Evolutionary conservation across 2,888 invertebrate genomes (phyloP).

Genomic region (Candidula unifasciata): DNA sequence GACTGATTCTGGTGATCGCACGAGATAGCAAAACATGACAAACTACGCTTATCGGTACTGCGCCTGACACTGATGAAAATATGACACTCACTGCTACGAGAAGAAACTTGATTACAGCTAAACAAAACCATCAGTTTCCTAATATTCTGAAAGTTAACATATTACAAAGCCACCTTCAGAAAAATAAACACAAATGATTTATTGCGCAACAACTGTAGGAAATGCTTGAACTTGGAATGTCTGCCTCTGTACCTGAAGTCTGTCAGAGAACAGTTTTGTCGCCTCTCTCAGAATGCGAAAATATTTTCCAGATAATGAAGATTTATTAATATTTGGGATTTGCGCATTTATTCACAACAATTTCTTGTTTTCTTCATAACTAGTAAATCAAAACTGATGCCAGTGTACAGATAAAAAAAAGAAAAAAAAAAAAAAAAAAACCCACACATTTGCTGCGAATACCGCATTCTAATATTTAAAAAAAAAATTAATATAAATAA

Average conservation of each 20-base stretch:
- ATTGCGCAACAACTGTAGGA: conserved; percentile 25
- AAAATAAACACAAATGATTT: conserved; percentile 28
- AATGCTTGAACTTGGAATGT: not conserved
- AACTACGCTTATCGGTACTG: too few species aligned
- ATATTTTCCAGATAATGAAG: conserved; percentile 7
- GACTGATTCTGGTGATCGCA: too few species aligned
- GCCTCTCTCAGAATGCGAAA: not conserved
- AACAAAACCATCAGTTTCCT: not conserved
- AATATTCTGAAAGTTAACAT: not conserved
- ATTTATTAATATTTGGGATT: conserved; percentile 16
- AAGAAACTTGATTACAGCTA: not conserved
- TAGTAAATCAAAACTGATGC: not conserved
- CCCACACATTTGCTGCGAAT: too few species aligned
- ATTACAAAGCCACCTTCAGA: not conserved
- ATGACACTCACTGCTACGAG: not conserved
- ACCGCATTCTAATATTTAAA: too few species aligned
- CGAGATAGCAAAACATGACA: too few species aligned
- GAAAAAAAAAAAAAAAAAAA: too few species aligned
- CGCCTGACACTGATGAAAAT: too few species aligned
- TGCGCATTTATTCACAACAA: not conserved
- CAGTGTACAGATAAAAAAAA: not conserved
- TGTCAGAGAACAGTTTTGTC: not conserved
- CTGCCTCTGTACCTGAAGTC: conserved; percentile 15
- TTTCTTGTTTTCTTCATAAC: too few species aligned
- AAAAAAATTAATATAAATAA: too few species aligned